Percentiles rank a stretch among this genome's conserved stretches.
phyloP scores from a whole-genome alignment of 1,140 invertebrate genomes.

The Drosophila lowei region DNA sequence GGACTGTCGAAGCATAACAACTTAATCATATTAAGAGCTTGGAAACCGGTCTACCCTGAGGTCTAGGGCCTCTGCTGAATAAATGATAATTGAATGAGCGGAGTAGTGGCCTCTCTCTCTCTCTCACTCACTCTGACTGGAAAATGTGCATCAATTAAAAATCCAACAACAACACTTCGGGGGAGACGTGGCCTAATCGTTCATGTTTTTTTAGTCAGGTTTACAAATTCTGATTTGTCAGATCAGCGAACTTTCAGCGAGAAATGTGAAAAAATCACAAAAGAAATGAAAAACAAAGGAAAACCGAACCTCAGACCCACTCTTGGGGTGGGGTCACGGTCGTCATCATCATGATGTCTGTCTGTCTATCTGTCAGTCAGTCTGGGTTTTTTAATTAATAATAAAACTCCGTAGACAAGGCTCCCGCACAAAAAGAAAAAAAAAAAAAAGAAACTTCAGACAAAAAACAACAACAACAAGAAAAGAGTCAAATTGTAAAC shows the following conservation, averaged over 20 bases:
- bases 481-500: conserved; percentile 57
- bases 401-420: conserved; percentile 18
- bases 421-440: neutral
- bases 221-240: conserved; percentile 37
- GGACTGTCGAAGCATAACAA: conserved; percentile 69
- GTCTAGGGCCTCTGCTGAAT: conserved; percentile 30
- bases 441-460: conserved; percentile 17
- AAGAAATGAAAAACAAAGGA: conserved; percentile 28
- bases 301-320: conserved; percentile 13
- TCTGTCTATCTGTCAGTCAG: conserved; percentile 20
- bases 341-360: conserved; percentile 32
- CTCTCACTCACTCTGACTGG: conserved; percentile 9
- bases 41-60: conserved; percentile 29
- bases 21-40: conserved; percentile 62
- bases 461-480: conserved; percentile 11
- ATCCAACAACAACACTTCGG: neutral
- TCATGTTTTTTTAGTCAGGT: too few species aligned
- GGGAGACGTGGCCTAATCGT: too few species aligned
- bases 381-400: conserved; percentile 61
- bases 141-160: conserved; percentile 21
- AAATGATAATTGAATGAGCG: conserved; percentile 49
- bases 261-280: conserved; percentile 42
- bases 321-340: conserved; percentile 47
- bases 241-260: conserved; percentile 32
- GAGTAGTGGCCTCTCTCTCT: conserved; percentile 20